A percentile compares a stretch with the other conserved stretches of the same genome.
These are phyloP conservation scores for Triplophysa bombifrons DNA, from an alignment of 2,797 vertebrate genomes.

Conservation along the genomic window DNA sequence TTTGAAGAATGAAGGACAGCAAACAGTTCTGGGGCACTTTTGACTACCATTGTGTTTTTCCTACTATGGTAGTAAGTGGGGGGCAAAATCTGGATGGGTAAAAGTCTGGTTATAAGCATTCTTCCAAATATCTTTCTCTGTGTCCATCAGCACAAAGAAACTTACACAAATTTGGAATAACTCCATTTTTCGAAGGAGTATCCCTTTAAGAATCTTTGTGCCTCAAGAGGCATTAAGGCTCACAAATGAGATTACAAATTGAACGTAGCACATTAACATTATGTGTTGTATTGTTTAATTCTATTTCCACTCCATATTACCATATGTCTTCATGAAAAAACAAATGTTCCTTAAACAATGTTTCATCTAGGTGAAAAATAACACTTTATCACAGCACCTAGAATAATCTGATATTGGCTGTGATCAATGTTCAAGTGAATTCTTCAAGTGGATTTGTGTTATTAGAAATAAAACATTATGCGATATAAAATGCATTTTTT, in stretches of 20 bases:
- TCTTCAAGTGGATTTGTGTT: neutral
- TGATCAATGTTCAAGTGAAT: neutral
- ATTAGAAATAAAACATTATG: neutral
- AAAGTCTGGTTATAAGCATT: too few species aligned
- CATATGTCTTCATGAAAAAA: neutral
- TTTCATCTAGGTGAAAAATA: neutral
- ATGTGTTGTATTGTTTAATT: neutral
- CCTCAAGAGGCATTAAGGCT: neutral
- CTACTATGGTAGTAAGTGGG: too few species aligned
- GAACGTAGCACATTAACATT: neutral
- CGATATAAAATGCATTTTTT: neutral
- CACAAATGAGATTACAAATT: neutral
- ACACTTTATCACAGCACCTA: neutral
- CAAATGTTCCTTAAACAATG: neutral
- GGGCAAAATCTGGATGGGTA: too few species aligned
- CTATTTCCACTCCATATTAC: neutral
- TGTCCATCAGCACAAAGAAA: too few species aligned
- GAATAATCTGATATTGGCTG: neutral
- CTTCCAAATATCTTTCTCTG: too few species aligned
- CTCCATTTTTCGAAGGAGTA: too few species aligned
- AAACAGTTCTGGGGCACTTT: too few species aligned
- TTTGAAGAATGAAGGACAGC: too few species aligned
- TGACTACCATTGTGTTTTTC: too few species aligned
- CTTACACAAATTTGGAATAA: too few species aligned
- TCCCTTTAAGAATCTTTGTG: neutral